These are phyloP conservation scores for Carcina quercana DNA, from an alignment of 2,888 invertebrate species.

Conservation along the genomic window DNA sequence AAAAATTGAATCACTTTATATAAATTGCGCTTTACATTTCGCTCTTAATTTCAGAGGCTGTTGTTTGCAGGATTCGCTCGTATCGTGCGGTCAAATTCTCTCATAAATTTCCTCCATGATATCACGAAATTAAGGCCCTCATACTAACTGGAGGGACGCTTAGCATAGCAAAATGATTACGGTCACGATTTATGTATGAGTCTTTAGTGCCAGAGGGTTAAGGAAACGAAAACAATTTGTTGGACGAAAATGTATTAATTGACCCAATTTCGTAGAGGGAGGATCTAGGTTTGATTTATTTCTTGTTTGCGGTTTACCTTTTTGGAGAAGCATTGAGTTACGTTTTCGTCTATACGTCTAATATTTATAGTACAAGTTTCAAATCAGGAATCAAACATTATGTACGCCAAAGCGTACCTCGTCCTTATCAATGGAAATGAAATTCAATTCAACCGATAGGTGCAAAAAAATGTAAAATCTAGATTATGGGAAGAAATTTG, in stretches of 20 bases:
- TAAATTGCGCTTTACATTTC: conserved; percentile 4
- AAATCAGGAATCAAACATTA: too few relatives aligned
- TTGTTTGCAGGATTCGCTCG: conserved; percentile 19
- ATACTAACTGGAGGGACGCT: conserved; percentile 32
- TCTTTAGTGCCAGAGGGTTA: conserved; percentile 22
- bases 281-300: too few relatives aligned
- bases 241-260: conserved; percentile 6
- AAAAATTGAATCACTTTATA: conserved; percentile 3
- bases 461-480: too few relatives aligned
- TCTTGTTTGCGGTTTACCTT: too few relatives aligned
- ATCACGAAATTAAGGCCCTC: conserved; percentile 35
- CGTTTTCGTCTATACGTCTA: too few relatives aligned
- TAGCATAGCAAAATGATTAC: conserved; percentile 39
- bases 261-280: not conserved
- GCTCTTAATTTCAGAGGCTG: conserved; percentile 14
- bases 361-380: too few relatives aligned
- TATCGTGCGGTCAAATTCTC: conserved; percentile 25
- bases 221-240: conserved; percentile 39
- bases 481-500: too few relatives aligned
- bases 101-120: conserved; percentile 34
- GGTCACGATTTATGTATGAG: conserved; percentile 39
- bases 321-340: too few relatives aligned
- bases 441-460: too few relatives aligned
- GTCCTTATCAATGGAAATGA: too few relatives aligned
- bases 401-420: too few relatives aligned